Evolutionary conservation across 1,140 invertebrate genomes (phyloP).

Genomic region (Philopotamus ludificatus): DNA sequence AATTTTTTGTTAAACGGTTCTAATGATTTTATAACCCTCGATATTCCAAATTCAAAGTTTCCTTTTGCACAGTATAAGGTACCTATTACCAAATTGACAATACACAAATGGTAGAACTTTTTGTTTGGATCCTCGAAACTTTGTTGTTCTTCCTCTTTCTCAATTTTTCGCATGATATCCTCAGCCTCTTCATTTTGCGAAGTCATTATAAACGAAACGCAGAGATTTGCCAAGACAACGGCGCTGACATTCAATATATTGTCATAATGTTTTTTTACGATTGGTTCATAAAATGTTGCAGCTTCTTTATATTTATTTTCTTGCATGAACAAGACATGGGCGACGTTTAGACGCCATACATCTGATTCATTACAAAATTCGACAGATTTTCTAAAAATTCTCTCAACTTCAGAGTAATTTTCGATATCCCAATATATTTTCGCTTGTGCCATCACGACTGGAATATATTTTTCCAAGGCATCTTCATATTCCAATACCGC

Average conservation of each 20-base stretch:
- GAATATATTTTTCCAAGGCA: slow-evolving; percentile 84
- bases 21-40: slow-evolving; percentile 92
- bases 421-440: slow-evolving; percentile 99
- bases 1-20: slow-evolving; percentile 95
- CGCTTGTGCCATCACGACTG: slow-evolving; percentile 97
- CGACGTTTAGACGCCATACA: slow-evolving; percentile 96
- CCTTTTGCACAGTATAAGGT: slow-evolving; percentile 98
- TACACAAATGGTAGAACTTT: slow-evolving; percentile 96
- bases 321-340: slow-evolving; percentile 99
- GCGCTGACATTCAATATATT: slow-evolving; percentile 94
- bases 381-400: slow-evolving; percentile 92
- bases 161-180: slow-evolving; percentile 97
- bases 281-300: slow-evolving; percentile 96
- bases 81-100: slow-evolving; percentile 98
- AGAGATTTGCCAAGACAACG: slow-evolving; percentile 96
- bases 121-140: slow-evolving; percentile 92
- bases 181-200: slow-evolving; percentile 99
- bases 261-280: slow-evolving; percentile 95
- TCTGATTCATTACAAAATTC: slow-evolving; percentile 98
- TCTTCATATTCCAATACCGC: slow-evolving; percentile 93
- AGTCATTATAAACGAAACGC: slow-evolving; percentile 99
- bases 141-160: slow-evolving; percentile 94
- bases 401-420: slow-evolving; percentile 93
- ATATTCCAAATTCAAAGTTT: slow-evolving; percentile 99
- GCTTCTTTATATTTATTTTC: slow-evolving; percentile 98